Base-by-base conservation (phyloP, 2,113 vertebrate species). In the Chunga burmeisteri region DNA sequence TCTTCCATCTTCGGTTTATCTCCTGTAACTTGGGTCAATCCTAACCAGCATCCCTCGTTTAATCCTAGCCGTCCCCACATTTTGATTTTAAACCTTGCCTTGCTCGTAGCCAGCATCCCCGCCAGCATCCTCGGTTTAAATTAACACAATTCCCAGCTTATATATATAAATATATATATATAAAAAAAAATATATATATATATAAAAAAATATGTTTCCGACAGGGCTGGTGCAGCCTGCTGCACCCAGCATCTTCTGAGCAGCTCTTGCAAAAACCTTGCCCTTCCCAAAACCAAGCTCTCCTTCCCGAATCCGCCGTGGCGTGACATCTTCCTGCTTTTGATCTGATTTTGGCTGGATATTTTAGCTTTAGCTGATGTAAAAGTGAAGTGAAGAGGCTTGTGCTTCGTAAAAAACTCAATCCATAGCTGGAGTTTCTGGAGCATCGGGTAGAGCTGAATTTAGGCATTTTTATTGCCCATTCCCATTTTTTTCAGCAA, bases 171-270 rank as follows among this genome's bases (percentile, higher is more conserved):
- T 11, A 38, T 2, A 23, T 32, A 56, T 12, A 40, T 19, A n/a
- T 10, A n/a, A 9, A 66, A 16, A 14, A 53, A 38, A 40, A 34
- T 8, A 27, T 25, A 13, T 21, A 63, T 52, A 17, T 9, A 21
- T 23, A 25, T 29, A 32, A 10, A 18, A 8, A 46, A 23, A 62
- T 6, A n/a, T 0, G 3, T 42, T 65, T 25, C 25, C 2, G 4
- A 2, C 0, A 4, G 53, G 26, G 21, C 34, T 3, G 6, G 34
- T n/a, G 40, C 40, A 16, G 16, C 34, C 38, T 1, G 3, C 6
- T 7, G 56, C 25, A 4, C 36, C 19, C 47, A 4, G 21, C 17
- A 3, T 5, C 61, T 53, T 68, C 25, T 3, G 42, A 17, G 59
- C 58, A 65, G 58, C 36, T 44, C 77, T 50, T 5, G 10, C 38